These are phyloP conservation scores for Muntiacus muntjak DNA, from an alignment of 2,113 vertebrate species.

Conservation along the genomic window DNA sequence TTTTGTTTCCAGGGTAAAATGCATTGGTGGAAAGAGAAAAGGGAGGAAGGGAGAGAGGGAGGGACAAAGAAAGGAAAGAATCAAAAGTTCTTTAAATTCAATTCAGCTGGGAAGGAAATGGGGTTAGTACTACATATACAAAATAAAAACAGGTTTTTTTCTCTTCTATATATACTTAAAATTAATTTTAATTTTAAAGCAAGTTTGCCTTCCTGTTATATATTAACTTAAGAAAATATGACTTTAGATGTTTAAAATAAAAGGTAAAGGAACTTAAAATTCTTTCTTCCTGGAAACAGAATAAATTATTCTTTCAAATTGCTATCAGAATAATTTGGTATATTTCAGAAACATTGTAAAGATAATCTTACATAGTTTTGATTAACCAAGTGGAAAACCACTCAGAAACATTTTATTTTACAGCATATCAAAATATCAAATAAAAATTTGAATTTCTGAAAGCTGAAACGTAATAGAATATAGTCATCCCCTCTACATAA, in stretches of 20 bases:
- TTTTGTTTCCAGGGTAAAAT: neutral
- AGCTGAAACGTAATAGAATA: neutral
- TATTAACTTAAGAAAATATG: neutral
- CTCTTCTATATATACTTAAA: neutral
- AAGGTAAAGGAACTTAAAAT: neutral
- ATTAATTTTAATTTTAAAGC: slow-evolving; percentile 22
- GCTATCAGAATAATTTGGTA: neutral
- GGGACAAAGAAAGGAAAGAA: neutral
- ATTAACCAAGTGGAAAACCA: neutral
- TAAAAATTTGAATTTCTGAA: neutral
- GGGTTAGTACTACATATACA: neutral
- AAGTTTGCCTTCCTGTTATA: neutral
- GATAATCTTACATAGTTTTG: neutral
- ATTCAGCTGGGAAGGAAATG: neutral
- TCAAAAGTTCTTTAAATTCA: neutral
- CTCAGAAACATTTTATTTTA: slow-evolving; percentile 35
- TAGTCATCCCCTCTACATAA: neutral
- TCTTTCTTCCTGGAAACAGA: neutral
- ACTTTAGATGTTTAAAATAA: neutral
- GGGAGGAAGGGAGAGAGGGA: neutral
- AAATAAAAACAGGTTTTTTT: neutral
- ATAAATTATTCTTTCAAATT: neutral
- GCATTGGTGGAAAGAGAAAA: neutral
- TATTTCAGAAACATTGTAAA: slow-evolving; percentile 11
- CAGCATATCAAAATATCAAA: neutral